phyloP scores from a whole-genome alignment of 2,113 vertebrate species.

The Sebastes schlegelii region DNA sequence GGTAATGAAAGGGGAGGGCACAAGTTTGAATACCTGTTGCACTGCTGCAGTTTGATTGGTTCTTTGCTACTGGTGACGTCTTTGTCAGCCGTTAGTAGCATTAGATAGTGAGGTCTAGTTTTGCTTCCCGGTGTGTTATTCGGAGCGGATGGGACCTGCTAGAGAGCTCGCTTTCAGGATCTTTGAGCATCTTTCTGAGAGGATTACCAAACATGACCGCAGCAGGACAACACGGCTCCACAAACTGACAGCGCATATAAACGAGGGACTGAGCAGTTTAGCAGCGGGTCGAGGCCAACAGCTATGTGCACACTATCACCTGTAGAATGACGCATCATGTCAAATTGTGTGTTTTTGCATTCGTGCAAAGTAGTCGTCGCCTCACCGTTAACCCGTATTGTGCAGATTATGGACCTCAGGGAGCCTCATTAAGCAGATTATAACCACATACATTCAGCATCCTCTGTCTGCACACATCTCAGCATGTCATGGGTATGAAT shows the following conservation, averaged over 20 bases:
- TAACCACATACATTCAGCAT: background rate
- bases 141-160: background rate
- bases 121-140: background rate
- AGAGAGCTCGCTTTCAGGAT: background rate
- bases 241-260: background rate
- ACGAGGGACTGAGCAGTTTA: background rate
- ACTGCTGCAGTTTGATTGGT: too few relatives aligned
- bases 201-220: background rate
- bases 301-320: background rate
- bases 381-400: too few relatives aligned
- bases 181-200: background rate
- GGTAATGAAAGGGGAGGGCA: too few relatives aligned
- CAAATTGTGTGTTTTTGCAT: background rate
- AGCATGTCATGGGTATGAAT: background rate
- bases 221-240: background rate
- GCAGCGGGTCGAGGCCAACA: background rate
- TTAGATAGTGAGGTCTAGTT: background rate
- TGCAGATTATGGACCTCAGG: background rate
- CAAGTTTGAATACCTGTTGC: too few relatives aligned
- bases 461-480: background rate
- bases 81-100: too few relatives aligned
- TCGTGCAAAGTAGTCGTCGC: too few relatives aligned
- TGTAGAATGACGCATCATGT: background rate
- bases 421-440: conserved; percentile 3
- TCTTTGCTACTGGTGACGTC: too few relatives aligned